A percentile compares a stretch with the other conserved stretches of the same genome.
Evolutionary conservation across 2,797 vertebrate genomes (phyloP).

Genomic region (Parambassis ranga): DNA sequence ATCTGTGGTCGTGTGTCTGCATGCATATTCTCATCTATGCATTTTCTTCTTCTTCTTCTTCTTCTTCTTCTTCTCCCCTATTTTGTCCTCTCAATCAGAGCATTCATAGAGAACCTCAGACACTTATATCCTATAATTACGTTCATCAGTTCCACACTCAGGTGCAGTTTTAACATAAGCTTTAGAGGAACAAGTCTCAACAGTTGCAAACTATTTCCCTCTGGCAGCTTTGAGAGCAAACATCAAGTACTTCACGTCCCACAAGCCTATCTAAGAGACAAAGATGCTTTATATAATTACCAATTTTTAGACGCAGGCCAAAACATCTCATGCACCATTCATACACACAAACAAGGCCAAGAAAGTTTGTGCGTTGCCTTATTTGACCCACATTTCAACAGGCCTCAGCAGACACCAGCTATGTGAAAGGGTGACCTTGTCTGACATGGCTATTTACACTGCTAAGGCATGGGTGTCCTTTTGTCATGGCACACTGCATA

Average conservation of each 20-base stretch:
- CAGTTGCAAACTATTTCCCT: conserved; percentile 74
- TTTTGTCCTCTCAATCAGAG: conserved; percentile 27
- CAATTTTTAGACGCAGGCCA: conserved; percentile 15
- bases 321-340: conserved; percentile 20
- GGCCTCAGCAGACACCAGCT: conserved; percentile 16
- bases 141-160: conserved; percentile 52
- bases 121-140: conserved; percentile 65
- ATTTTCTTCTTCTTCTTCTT: background rate
- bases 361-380: conserved; percentile 12
- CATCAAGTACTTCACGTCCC: conserved; percentile 38
- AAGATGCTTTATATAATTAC: conserved; percentile 49
- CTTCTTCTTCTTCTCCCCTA: conserved; percentile 18
- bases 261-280: conserved; percentile 9
- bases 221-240: conserved; percentile 45
- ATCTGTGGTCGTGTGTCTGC: background rate
- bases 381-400: conserved; percentile 19
- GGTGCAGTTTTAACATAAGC: conserved; percentile 72
- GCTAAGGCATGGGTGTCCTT: background rate
- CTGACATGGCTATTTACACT: conserved; percentile 33
- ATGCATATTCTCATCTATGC: too few relatives aligned
- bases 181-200: conserved; percentile 73
- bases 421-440: conserved; percentile 17
- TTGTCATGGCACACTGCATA: background rate
- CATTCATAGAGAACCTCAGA: conserved; percentile 51
- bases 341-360: conserved; percentile 21